Evolutionary conservation across 2,113 vertebrate species (phyloP), one percentile per base, ranked within the genome.

Genomic region (Turnix velox): DNA sequence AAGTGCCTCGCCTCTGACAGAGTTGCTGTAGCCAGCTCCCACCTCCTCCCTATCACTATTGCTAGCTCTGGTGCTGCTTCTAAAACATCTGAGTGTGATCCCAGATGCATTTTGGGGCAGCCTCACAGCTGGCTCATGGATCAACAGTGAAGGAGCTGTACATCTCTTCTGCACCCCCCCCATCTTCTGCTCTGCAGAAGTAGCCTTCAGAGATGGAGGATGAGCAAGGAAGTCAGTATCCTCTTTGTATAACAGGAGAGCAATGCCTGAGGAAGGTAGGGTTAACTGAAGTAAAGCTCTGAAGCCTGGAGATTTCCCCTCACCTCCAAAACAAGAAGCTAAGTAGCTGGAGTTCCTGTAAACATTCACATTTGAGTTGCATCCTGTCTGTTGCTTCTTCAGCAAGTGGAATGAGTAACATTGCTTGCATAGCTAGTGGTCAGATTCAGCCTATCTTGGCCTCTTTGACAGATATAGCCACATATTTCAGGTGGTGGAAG

Each of bases 51-150:
- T 14, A 8, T 55, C 28, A n/a, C 65, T 69, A 8, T 1, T 65
- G 28, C 49, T 45, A 35, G 30, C 39, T 42, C 69, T 1, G 3
- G 39, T 83, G 22, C 58, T 79, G 31, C 83, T n/a, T 7, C 33
- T 4, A 1, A 16, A 74, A 5, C 25, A 90, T 31, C 20, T 3
- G 5, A 76, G 9, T 0, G 0, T 30, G 45, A 68, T 67, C 27
- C 65, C 37, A 80, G 31, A 31, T 1, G 54, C 46, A 48, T 12
- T 23, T 66, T 0, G 0, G 61, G 76, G 68, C 42, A 84, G 33
- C 37, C 49, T 45, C 5, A 2, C 0, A 7, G 28, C 27, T 67
- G 42, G 35, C 42, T 76, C 0, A 1, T 6, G 59, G 67, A 20
- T 20, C 30, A 73, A 13, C 14, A 40, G 4, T 9, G 43, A 37